These are phyloP conservation scores for Pseudorectes ferrugineus DNA, from an alignment of 2,113 vertebrate species.

Conservation along the genomic window DNA sequence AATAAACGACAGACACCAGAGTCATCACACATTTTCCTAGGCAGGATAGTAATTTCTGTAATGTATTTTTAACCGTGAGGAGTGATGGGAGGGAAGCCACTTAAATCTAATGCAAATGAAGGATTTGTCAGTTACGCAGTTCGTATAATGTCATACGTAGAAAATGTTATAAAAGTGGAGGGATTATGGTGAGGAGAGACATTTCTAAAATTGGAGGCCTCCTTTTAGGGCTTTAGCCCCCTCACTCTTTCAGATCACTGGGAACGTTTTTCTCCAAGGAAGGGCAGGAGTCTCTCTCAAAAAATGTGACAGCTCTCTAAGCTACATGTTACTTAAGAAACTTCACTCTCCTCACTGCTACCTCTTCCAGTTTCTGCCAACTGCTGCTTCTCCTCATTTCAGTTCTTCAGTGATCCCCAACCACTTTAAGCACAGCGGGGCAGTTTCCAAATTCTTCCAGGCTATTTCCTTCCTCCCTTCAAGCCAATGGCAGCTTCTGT, in stretches of 20 bases:
- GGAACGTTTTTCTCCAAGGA: neutral
- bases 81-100: constrained; percentile 53
- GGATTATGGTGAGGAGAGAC: constrained; percentile 36
- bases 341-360: neutral
- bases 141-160: constrained; percentile 44
- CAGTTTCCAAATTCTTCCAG: neutral
- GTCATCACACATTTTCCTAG: constrained; percentile 46
- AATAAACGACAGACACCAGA: constrained; percentile 63
- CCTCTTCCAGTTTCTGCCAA: neutral
- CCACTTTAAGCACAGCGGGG: neutral
- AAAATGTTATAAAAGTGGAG: constrained; percentile 45
- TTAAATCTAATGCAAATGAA: constrained; percentile 59
- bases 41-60: constrained; percentile 64
- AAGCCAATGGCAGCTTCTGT: neutral
- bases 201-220: constrained; percentile 29
- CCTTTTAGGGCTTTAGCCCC: constrained; percentile 12
- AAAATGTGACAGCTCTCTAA: constrained; percentile 5
- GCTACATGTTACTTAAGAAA: neutral
- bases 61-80: constrained; percentile 66
- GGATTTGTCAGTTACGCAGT: constrained; percentile 61
- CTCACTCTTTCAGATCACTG: neutral
- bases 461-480: neutral
- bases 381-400: neutral
- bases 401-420: neutral
- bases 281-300: constrained; percentile 21